These are phyloP conservation scores for Sciurus niger DNA, from an alignment of 2,113 vertebrate species.

Conservation along the genomic window DNA sequence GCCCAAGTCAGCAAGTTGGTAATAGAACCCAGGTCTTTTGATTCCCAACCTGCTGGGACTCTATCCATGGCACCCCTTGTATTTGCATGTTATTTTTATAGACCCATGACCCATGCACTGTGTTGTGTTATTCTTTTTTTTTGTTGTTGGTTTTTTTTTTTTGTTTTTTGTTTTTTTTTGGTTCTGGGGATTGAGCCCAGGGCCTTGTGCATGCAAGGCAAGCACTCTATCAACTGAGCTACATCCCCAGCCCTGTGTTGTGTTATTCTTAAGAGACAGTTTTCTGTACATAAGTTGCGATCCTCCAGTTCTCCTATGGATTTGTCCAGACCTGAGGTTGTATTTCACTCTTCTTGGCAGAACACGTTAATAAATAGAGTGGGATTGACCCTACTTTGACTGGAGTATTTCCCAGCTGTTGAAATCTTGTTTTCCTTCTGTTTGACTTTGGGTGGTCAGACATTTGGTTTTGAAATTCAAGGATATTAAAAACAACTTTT, in stretches of 20 bases:
- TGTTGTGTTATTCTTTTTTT: background rate
- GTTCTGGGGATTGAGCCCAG: no score
- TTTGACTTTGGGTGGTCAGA: background rate
- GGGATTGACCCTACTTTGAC: background rate
- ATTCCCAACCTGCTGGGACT: background rate
- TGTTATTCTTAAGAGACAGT: background rate
- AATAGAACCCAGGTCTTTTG: background rate
- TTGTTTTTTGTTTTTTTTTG: background rate
- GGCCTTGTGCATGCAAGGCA: no score
- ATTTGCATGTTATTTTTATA: background rate
- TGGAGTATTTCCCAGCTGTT: slow-evolving; percentile 30
- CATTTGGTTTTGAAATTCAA: background rate
- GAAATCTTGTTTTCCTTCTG: background rate
- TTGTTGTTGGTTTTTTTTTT: no score
- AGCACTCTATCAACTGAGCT: no score
- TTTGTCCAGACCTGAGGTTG: background rate
- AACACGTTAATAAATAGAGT: slow-evolving; percentile 59
- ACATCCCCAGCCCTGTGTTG: background rate
- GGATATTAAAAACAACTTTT: background rate
- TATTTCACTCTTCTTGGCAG: slow-evolving; percentile 33
- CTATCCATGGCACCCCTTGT: fast-evolving
- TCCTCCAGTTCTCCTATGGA: background rate
- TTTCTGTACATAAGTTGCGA: background rate
- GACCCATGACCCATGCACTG: no score
- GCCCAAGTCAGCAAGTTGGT: background rate